phyloP scores from a whole-genome alignment of 2,113 vertebrate species.

The Prietella phreatophila region DNA sequence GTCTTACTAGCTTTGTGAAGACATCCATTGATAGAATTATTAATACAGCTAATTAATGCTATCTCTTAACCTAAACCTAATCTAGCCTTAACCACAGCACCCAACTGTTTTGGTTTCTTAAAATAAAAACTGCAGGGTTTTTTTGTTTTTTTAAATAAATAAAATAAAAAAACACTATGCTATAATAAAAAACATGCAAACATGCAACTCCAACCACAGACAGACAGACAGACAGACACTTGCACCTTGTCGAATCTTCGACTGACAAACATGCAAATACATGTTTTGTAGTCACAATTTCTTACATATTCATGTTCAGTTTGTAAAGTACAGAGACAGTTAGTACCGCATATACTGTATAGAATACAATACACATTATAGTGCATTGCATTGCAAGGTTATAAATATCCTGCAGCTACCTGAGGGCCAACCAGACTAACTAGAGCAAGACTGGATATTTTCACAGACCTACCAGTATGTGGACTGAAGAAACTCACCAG shows the following conservation, averaged over 20 bases:
- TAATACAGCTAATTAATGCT: not conserved
- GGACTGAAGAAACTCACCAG: not conserved
- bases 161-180: not conserved
- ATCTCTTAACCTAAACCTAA: not conserved
- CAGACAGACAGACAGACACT: not conserved
- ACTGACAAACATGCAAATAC: not conserved
- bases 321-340: not conserved
- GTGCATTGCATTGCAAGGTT: not conserved
- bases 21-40: not conserved
- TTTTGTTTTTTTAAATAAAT: too few species aligned
- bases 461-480: not conserved
- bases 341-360: not conserved
- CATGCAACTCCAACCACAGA: not conserved
- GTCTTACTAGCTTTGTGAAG: not conserved
- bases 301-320: not conserved
- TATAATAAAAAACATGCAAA: not conserved
- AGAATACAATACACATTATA: not conserved
- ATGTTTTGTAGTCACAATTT: not conserved
- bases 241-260: not conserved
- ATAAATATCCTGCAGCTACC: slow-evolving; percentile 1
- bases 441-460: not conserved
- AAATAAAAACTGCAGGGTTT: not conserved
- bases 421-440: not conserved
- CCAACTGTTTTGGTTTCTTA: not conserved
- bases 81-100: not conserved